phyloP scores from a whole-genome alignment of 2,888 invertebrate species.

The Lochmaea crataegi region DNA sequence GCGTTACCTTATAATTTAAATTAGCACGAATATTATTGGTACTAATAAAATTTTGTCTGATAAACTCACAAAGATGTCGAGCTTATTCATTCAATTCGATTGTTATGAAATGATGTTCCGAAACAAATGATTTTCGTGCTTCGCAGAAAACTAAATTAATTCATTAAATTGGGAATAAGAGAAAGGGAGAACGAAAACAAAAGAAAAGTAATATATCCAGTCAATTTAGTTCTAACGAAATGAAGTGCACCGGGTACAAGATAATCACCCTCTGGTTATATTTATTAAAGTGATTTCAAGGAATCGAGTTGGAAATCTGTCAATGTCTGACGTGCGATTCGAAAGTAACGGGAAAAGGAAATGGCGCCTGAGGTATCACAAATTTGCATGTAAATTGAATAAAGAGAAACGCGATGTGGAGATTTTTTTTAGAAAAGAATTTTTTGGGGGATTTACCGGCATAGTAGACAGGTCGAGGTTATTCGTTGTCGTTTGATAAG shows the following conservation, averaged over 20 bases:
- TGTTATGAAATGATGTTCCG: too few relatives aligned
- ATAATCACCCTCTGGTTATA: slow-evolving; percentile 47
- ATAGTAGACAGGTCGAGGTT: background rate
- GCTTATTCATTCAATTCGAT: too few relatives aligned
- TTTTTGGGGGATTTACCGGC: background rate
- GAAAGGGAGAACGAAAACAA: slow-evolving; percentile 19
- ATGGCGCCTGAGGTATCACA: slow-evolving; percentile 44
- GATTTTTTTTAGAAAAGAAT: slow-evolving; percentile 32
- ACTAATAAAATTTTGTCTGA: too few relatives aligned
- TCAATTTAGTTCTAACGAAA: slow-evolving; percentile 30
- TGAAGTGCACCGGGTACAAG: slow-evolving; percentile 33
- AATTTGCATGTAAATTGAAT: slow-evolving; percentile 59
- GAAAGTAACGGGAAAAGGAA: slow-evolving; percentile 52
- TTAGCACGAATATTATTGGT: too few relatives aligned
- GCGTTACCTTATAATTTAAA: too few relatives aligned
- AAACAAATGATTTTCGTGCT: background rate
- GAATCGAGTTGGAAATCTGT: slow-evolving; percentile 55
- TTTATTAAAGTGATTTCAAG: slow-evolving; percentile 48
- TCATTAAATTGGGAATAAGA: slow-evolving; percentile 23
- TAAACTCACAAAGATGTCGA: too few relatives aligned
- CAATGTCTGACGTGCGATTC: slow-evolving; percentile 51
- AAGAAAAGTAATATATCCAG: slow-evolving; percentile 33
- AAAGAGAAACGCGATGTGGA: slow-evolving; percentile 47
- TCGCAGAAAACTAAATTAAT: slow-evolving; percentile 11
- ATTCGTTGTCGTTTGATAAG: background rate